phyloP scores from a whole-genome alignment of 2,888 invertebrate genomes.

The Saturnia pavonia region DNA sequence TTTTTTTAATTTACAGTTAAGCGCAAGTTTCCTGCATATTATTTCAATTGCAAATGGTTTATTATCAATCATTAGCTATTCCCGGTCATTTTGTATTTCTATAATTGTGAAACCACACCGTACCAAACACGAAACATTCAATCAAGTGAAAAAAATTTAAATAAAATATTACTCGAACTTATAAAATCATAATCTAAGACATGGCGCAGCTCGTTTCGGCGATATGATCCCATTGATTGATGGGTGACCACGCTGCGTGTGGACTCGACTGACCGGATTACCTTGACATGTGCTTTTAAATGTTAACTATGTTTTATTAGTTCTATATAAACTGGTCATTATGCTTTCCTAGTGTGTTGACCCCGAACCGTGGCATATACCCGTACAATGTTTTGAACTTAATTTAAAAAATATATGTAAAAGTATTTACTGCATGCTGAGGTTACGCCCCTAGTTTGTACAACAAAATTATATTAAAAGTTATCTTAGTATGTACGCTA shows the following conservation, averaged over 20 bases:
- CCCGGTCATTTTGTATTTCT: slow-evolving; percentile 38
- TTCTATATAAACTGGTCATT: slow-evolving; percentile 52
- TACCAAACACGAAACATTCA: slow-evolving; percentile 68
- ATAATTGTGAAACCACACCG: slow-evolving; percentile 49
- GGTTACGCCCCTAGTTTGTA: slow-evolving; percentile 61
- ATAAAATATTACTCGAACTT: slow-evolving; percentile 78
- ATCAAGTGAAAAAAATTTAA: slow-evolving; percentile 74
- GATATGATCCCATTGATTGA: slow-evolving; percentile 81
- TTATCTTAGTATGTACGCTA: slow-evolving; percentile 26
- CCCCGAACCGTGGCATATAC: slow-evolving; percentile 59
- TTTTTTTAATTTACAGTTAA: not conserved
- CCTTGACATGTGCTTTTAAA: slow-evolving; percentile 31
- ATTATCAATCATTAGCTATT: slow-evolving; percentile 47
- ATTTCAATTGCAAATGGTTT: slow-evolving; percentile 62
- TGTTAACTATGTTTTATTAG: slow-evolving; percentile 35
- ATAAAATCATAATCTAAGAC: slow-evolving; percentile 75
- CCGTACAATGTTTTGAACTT: slow-evolving; percentile 70
- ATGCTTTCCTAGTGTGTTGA: slow-evolving; percentile 70
- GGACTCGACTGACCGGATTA: slow-evolving; percentile 49
- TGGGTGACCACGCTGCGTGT: slow-evolving; percentile 76
- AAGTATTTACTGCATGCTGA: slow-evolving; percentile 69
- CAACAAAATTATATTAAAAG: slow-evolving; percentile 57
- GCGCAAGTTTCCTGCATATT: slow-evolving; percentile 23
- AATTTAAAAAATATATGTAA: slow-evolving; percentile 69
- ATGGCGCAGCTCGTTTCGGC: slow-evolving; percentile 66